Base-by-base conservation (phyloP, 2,888 invertebrate genomes). In the Spisula solida region DNA sequence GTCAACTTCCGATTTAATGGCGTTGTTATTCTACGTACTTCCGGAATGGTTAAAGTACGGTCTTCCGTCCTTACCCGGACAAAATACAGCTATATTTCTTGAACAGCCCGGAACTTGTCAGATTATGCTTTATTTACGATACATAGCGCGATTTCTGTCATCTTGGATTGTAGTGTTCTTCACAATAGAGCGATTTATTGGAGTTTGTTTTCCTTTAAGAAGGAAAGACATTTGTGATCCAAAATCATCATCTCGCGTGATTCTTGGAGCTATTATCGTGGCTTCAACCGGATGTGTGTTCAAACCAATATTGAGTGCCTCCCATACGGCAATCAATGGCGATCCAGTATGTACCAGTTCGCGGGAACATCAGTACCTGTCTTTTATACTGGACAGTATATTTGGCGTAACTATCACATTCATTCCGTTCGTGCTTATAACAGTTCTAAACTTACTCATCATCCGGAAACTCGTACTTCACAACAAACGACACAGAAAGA, bases 1-100 rank as follows among this genome's bases (percentile, higher is more conserved):
- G 82, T 98, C 98, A 91, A 98, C 98, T 95, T 98, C 98, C 0
- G 97, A 98, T 5, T 98, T 98, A 93, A 96, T 98, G 34, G 95
- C 98, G 0, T 97, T 97, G 20, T 96, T 98, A 1, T 97, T 98
- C 78, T 96, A 95, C 89, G 96, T 96, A 29, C 93, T 96, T 56
- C 93, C 95, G 48, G 96, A 96, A 89, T 96, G 96, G 96, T 87
- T 96, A 47, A 93, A 94, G 81, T 88, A 94, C 51, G 95, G 95
- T 16, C 88, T 96, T 78, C 93, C 94, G 16, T 83, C 87, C 1
- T 86, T 94, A 10, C 88, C 94, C 10, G 94, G 93, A 34, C 90
- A 93, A 18, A 84, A 90, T 18, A 78, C 84, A 0, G 93, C 93
- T 10, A 88, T 91, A 12, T 93, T 95, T 60, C 85, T 94, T 51